These are phyloP conservation scores for Aurelia sp. DNA, from an alignment of 30 jellyfish, hydroid and myxozoan genomes.

Conservation along the genomic window DNA sequence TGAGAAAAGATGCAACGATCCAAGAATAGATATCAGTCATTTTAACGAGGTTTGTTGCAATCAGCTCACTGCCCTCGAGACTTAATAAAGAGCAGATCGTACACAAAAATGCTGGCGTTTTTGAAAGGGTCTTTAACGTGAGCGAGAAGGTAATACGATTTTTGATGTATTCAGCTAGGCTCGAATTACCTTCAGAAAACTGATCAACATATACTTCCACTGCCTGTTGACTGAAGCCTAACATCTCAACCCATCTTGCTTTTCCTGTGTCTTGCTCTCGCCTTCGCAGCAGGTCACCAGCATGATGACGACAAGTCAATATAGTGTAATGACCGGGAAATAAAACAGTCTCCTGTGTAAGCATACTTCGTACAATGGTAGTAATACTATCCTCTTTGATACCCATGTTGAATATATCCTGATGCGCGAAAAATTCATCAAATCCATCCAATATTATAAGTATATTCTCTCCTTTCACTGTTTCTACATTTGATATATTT, in stretches of 20 bases:
- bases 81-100: not conserved
- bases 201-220: not conserved
- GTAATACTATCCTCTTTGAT: not conserved
- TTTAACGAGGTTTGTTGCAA: not conserved
- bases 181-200: not conserved
- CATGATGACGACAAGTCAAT: slow-evolving; percentile 4
- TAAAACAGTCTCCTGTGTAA: not conserved
- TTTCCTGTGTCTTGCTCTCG: not conserved
- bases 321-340: not conserved
- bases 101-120: not conserved
- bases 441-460: not conserved
- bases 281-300: not conserved
- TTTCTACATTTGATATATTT: not conserved
- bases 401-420: not conserved
- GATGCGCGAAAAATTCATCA: not conserved
- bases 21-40: not conserved
- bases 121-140: not conserved
- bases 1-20: not conserved
- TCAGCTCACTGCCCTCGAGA: not conserved
- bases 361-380: not conserved
- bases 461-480: not conserved
- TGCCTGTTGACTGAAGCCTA: not conserved
- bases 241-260: slow-evolving; percentile 1
- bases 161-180: not conserved
- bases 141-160: not conserved